Conservation (phyloP, 1,140 invertebrate genomes). For the Cecropterus lyciades region DNA sequence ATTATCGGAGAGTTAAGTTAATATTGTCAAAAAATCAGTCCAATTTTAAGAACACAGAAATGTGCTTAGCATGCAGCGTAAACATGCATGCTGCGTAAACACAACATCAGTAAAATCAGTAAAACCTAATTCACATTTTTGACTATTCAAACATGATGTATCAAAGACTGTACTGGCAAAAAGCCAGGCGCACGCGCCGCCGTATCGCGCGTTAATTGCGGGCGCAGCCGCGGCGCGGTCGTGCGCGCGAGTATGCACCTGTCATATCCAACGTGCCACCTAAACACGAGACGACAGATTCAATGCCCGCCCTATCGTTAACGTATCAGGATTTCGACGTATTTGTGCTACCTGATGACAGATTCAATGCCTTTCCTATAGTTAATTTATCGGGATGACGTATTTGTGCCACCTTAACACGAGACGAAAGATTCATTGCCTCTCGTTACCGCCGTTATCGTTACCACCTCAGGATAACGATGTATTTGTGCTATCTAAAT, state of each 20-base stretch:
- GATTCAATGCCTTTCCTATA: too few species aligned
- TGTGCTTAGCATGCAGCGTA: too few species aligned
- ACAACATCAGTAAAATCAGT: too few species aligned
- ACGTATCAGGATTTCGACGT: not conserved
- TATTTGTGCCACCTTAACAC: not conserved
- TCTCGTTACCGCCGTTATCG: not conserved
- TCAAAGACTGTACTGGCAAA: not conserved
- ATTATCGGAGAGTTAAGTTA: too few species aligned
- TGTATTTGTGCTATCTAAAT: not conserved
- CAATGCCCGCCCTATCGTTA: not conserved
- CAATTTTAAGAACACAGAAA: too few species aligned
- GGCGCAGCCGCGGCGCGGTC: not conserved
- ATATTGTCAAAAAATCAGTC: too few species aligned
- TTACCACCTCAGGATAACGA: too few species aligned
- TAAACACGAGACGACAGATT: not conserved
- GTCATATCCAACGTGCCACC: not conserved
- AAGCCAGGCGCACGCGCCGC: not conserved
- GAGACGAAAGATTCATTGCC: not conserved
- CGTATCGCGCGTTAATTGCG: conserved; percentile 1
- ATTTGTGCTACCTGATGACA: not conserved
- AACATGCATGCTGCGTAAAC: too few species aligned
- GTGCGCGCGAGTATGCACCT: not conserved
- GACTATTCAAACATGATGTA: not conserved
- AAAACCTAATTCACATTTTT: not conserved
- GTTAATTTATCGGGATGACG: too few species aligned